Evolutionary conservation across 2,113 vertebrate genomes (phyloP), one percentile per base, ranked within the genome.

Genomic region (Microtus pennsylvanicus): DNA sequence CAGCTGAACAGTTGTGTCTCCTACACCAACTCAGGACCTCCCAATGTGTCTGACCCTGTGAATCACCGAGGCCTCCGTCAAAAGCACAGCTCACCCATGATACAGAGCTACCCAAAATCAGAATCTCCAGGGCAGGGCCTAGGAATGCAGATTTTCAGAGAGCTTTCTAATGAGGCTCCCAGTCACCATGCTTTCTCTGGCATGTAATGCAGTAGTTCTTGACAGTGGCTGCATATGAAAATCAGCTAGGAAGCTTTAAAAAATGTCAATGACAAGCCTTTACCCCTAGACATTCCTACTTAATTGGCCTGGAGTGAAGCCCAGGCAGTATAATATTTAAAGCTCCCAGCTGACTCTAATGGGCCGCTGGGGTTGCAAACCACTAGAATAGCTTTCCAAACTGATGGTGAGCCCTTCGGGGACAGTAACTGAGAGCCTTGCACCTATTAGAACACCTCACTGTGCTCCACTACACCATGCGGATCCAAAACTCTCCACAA

Each of bases 301-400:
- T 96, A 91, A 96, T 76, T 89, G 70, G 47, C 88, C 70, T 83
- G 95, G 91, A 89, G 93, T 55, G 13, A 47, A 94, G 74, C 69
- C 91, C 63, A 91, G 77, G 67, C 7, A 33, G 81, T 93, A 74
- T 58, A n/a, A 87, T 89, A 94, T 90, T 82, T 90, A 82, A 96
- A 93, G 87, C 47, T 83, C 70, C 87, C 82, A 58, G 91, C 69
- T 93, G 89, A 93, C 80, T 94, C 93, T 63, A 83, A 75, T 14
- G 74, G 30, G 22, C n/a, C 82, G 35, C 45, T 76, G 72, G 47
- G n/a, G 16, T 12, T 76, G 74, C 58, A 58, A 74, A 92, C 45
- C 24, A 74, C 72, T 65, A 3, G 35, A 85, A 38, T 58, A 65
- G 75, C 95, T 93, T 78, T 50, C 88, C 90, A 87, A 72, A 4